phyloP scores from a whole-genome alignment of 2,113 vertebrate species.

The Telmatochromis brichardi region DNA sequence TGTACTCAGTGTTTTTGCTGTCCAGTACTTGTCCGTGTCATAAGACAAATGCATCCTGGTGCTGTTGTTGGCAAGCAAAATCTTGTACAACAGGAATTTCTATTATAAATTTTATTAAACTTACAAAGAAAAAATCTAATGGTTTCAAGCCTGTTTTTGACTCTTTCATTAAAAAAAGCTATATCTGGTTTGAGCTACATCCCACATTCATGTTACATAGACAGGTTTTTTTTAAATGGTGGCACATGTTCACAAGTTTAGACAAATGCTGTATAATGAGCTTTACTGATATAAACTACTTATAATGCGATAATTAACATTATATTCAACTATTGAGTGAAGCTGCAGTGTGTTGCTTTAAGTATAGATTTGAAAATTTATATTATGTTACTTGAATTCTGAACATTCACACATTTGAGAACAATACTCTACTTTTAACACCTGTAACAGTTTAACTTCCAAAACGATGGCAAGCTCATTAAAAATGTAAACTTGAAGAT shows the following conservation, averaged over 20 bases:
- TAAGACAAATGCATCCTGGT: neutral
- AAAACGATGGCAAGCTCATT: neutral
- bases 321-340: neutral
- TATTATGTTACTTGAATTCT: neutral
- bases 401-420: neutral
- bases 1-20: neutral
- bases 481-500: neutral
- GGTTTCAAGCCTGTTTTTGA: neutral
- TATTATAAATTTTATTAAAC: neutral
- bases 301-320: neutral
- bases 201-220: neutral
- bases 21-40: neutral
- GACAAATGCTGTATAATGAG: neutral
- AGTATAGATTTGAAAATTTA: neutral
- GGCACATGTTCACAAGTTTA: neutral
- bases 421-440: neutral
- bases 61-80: neutral
- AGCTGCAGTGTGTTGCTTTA: neutral
- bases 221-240: neutral
- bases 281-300: neutral
- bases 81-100: neutral
- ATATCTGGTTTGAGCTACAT: neutral
- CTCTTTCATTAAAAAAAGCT: neutral
- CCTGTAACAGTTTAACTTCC: neutral
- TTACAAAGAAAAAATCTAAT: neutral